Conservation (phyloP, 2,113 vertebrate species). For the Struthio camelus region DNA sequence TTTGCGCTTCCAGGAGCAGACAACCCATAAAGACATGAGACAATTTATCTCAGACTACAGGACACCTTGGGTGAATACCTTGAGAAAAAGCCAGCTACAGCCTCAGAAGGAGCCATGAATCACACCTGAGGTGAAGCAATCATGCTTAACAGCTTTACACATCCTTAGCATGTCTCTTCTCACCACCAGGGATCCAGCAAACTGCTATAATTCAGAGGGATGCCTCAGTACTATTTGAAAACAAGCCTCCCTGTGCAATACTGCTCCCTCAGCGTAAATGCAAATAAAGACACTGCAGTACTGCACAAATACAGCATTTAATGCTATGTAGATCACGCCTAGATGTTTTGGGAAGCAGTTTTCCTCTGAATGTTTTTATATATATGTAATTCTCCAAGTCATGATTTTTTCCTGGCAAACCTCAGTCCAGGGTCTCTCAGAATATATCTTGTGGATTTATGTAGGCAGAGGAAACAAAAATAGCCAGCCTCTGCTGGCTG, state of each 20-base stretch:
- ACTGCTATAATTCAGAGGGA: conserved; percentile 1
- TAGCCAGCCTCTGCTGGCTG: neutral
- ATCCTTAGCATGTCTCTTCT: conserved; percentile 20
- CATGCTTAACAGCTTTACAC: neutral
- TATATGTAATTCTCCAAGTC: neutral
- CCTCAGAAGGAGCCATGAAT: conserved; percentile 12
- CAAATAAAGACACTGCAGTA: conserved; percentile 43
- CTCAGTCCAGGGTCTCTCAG: neutral
- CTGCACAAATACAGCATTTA: neutral
- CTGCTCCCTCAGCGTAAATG: conserved; percentile 40
- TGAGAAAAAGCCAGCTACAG: neutral
- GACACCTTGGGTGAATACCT: neutral
- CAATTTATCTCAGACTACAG: neutral
- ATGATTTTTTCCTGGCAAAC: neutral
- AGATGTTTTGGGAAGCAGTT: neutral
- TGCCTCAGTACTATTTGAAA: conserved; percentile 37
- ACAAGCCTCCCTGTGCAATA: neutral
- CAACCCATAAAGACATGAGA: neutral
- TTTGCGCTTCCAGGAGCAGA: neutral
- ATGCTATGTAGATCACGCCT: neutral
- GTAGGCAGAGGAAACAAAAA: neutral
- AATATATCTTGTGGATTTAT: neutral
- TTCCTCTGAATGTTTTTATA: neutral
- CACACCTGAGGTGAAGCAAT: conserved; percentile 15
- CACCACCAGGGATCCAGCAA: neutral